Conservation (phyloP, 2,113 vertebrate genomes). For the Trogon surrucura region DNA sequence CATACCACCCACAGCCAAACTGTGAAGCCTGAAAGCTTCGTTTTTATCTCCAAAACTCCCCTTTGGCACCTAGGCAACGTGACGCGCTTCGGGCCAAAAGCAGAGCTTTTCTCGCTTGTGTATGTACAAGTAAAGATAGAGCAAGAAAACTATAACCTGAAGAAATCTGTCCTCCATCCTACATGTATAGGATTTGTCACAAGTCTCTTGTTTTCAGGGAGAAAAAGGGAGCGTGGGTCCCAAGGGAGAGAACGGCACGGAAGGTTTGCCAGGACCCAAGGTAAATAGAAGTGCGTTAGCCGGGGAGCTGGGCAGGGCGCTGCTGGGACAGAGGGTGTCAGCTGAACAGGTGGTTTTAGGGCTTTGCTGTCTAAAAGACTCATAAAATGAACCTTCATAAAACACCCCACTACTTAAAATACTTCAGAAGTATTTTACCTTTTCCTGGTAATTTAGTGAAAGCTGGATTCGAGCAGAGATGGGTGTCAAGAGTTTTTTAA, state of each 20-base stretch:
- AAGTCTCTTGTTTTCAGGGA: conserved; percentile 62
- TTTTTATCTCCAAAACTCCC: not conserved
- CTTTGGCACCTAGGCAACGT: not conserved
- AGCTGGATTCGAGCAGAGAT: not conserved
- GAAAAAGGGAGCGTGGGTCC: conserved; percentile 65
- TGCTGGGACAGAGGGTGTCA: not conserved
- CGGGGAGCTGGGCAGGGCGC: not conserved
- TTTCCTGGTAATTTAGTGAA: not conserved
- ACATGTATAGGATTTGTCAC: fast-evolving
- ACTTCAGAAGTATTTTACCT: not conserved
- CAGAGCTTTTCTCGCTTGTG: not conserved
- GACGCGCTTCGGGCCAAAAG: not conserved
- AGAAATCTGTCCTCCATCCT: not conserved
- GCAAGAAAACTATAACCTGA: not conserved
- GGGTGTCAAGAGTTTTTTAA: not conserved
- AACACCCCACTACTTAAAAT: too few species aligned
- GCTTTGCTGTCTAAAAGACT: not conserved
- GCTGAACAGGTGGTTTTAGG: not conserved
- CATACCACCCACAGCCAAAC: fast-evolving
- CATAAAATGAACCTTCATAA: not conserved
- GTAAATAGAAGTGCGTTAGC: conserved; percentile 11
- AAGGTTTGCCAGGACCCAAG: conserved; percentile 69
- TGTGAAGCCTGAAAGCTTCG: not conserved
- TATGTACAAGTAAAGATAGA: not conserved
- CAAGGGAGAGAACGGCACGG: conserved; percentile 65